Base-by-base conservation (phyloP, 2,113 vertebrate genomes). In the Corapipo altera region DNA sequence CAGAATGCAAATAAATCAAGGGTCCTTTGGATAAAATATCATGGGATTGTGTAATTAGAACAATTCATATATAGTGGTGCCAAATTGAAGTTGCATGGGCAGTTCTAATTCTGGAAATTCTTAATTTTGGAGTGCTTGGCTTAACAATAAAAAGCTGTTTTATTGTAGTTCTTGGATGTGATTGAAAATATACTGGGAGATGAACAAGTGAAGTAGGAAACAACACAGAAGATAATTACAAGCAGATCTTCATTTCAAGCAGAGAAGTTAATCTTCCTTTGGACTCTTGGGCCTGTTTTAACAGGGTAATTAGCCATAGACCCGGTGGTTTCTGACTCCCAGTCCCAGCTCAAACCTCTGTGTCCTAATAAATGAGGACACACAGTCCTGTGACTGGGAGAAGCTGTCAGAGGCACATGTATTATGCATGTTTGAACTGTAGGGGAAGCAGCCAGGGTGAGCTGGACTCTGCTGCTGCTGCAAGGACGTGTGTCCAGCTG, bases 191-290 rank as follows among this genome's bases (percentile, higher is more conserved):
- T 55, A 85, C 26, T 95, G 78, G 85, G 93, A 94, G 89, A 95
- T 73, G 91, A 97, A 73, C 81, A 94, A 96, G 85, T 93, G 78
- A 95, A 94, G 89, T 89, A 76, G 66, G 91, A 89, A 94, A 85
- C 70, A 95, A 79, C 92, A 16, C 74, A 75, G 87, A 70, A 83
- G 85, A 95, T 94, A 97, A 96, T 96, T 96, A 93, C 64, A 88
- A 93, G 81, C 94, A 96, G 94, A 96, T 96, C 91, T 93, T 93
- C 41, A 62, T 83, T 96, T 95, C 93, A 94, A 89, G 89, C 89
- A 76, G 91, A 73, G 95, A 94, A 95, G 89, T 95, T 93, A 96
- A 96, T 95, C 93, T 95, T 95, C 80, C 93, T 94, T 89, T 88
- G 87, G 91, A 84, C 93, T 93, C 91, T 76, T 73, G 93, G 81